phyloP scores from a whole-genome alignment of 2,797 vertebrate genomes.

The Margarornis squamiger region DNA sequence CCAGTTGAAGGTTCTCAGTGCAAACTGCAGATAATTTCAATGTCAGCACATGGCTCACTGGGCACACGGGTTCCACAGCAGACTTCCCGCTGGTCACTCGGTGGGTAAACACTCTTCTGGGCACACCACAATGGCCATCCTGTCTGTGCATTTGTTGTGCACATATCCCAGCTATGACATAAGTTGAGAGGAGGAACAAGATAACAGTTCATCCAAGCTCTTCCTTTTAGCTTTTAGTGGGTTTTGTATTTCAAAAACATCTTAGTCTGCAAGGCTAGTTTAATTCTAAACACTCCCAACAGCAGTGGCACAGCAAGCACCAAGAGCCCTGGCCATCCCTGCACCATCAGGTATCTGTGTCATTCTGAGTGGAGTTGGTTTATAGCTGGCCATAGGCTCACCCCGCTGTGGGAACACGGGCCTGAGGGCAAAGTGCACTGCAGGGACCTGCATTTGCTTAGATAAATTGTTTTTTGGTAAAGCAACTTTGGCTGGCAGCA shows the following conservation, averaged over 20 bases:
- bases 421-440: background rate
- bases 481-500: background rate
- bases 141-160: rapidly evolving
- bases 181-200: background rate
- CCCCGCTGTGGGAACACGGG: rapidly evolving
- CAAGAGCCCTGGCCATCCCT: rapidly evolving
- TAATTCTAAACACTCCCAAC: rapidly evolving
- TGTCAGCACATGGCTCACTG: rapidly evolving
- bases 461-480: background rate
- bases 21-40: background rate
- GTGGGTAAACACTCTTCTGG: background rate
- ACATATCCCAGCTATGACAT: background rate
- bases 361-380: too few relatives aligned
- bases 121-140: background rate
- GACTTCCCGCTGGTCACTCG: rapidly evolving
- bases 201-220: background rate
- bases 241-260: background rate
- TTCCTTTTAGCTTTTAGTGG: background rate
- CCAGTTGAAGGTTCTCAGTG: background rate
- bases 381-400: background rate
- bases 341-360: rapidly evolving
- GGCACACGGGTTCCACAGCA: background rate
- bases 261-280: background rate
- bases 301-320: rapidly evolving
- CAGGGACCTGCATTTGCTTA: background rate